These are phyloP conservation scores for Octomys mimax DNA, from an alignment of 2,797 vertebrate genomes.

Conservation along the genomic window DNA sequence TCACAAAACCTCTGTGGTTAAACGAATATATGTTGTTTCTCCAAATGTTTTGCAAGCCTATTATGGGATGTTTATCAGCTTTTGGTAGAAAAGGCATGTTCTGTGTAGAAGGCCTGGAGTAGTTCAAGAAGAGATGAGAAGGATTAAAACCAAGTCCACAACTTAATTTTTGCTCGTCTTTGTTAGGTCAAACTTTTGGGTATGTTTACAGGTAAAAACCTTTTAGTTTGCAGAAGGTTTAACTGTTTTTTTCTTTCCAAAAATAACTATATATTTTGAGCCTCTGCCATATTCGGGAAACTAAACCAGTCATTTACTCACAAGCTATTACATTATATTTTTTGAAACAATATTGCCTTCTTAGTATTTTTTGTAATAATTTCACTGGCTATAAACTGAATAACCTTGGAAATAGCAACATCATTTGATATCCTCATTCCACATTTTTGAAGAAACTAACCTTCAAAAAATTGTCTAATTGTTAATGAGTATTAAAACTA, in stretches of 20 bases:
- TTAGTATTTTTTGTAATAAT: slow-evolving; percentile 55
- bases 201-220: slow-evolving; percentile 15
- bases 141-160: not conserved
- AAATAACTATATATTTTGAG: slow-evolving; percentile 8
- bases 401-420: slow-evolving; percentile 70
- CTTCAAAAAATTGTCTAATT: slow-evolving; percentile 70
- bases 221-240: not conserved
- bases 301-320: not conserved
- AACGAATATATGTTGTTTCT: not conserved
- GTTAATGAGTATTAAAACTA: slow-evolving; percentile 67
- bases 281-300: not conserved
- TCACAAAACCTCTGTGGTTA: not conserved
- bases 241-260: not conserved
- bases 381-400: slow-evolving; percentile 51
- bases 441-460: slow-evolving; percentile 56
- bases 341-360: slow-evolving; percentile 43
- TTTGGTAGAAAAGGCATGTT: not conserved
- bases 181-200: slow-evolving; percentile 23
- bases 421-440: slow-evolving; percentile 70
- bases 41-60: not conserved
- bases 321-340: not conserved
- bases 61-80: not conserved
- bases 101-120: not conserved
- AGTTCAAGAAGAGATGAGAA: slow-evolving; percentile 1
- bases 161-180: not conserved